These are phyloP conservation scores for Papilio xuthus DNA, from an alignment of 1,140 invertebrate genomes.

Conservation along the genomic window DNA sequence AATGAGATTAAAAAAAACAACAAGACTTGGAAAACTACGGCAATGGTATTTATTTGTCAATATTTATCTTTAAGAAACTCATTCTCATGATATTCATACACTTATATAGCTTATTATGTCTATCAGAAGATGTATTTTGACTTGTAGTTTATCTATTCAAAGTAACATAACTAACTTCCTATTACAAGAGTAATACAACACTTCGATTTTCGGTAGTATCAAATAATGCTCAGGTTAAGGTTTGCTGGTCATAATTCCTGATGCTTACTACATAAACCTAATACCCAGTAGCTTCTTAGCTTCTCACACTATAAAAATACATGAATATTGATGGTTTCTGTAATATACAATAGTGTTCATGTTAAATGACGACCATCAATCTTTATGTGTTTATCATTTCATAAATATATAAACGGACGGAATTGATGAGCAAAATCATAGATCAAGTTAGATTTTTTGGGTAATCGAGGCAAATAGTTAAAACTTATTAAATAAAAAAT, in stretches of 20 bases:
- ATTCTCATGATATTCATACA: neutral
- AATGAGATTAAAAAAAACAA: too few relatives aligned
- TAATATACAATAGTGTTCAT: neutral
- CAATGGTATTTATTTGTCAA: neutral
- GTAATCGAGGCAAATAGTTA: neutral
- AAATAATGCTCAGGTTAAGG: neutral
- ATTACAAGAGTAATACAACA: too few relatives aligned
- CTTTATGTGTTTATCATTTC: slow-evolving; percentile 26
- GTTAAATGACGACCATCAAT: slow-evolving; percentile 4
- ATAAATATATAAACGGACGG: slow-evolving; percentile 36
- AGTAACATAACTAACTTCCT: too few relatives aligned
- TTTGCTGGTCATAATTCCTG: neutral
- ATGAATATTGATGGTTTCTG: slow-evolving; percentile 10
- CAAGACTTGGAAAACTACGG: too few relatives aligned
- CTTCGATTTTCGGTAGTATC: neutral
- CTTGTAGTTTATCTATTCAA: neutral
- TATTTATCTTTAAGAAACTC: neutral
- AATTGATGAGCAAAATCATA: slow-evolving; percentile 40
- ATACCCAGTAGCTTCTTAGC: slow-evolving; percentile 60
- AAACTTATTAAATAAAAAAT: neutral
- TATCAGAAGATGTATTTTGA: too few relatives aligned
- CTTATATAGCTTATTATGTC: neutral
- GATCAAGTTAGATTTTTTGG: too few relatives aligned
- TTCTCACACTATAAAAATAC: slow-evolving; percentile 49
- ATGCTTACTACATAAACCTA: slow-evolving; percentile 40